These are phyloP conservation scores for Troides oblongomaculatus DNA, from an alignment of 2,888 invertebrate genomes.

Conservation along the genomic window DNA sequence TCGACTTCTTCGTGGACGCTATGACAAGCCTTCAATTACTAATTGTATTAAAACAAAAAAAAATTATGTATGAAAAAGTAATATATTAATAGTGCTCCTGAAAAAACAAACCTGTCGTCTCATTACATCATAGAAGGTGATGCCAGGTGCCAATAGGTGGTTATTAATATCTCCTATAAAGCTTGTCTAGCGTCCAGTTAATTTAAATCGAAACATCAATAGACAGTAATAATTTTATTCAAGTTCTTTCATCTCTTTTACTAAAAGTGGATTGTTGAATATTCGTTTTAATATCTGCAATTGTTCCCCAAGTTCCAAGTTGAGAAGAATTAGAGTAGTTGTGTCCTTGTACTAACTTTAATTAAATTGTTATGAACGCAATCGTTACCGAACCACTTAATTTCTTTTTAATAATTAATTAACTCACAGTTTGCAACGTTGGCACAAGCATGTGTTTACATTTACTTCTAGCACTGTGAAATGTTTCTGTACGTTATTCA, in stretches of 20 bases:
- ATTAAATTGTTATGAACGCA: conserved; percentile 25
- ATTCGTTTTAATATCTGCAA: conserved; percentile 18
- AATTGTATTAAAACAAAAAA: background rate
- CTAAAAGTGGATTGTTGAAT: conserved; percentile 22
- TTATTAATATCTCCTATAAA: background rate
- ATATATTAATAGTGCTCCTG: too few species aligned
- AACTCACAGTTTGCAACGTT: conserved; percentile 70
- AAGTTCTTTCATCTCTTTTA: conserved; percentile 7
- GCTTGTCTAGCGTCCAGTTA: conserved; percentile 23
- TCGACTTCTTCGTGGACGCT: background rate
- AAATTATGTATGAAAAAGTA: background rate
- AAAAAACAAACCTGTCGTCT: too few species aligned
- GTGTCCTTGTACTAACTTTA: conserved; percentile 22
- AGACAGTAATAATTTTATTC: conserved; percentile 10
- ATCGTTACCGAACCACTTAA: conserved; percentile 33
- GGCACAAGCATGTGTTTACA: conserved; percentile 71
- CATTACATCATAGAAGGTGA: too few species aligned
- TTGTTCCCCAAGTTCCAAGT: conserved; percentile 20
- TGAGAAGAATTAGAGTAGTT: conserved; percentile 27
- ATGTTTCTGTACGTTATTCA: conserved; percentile 8
- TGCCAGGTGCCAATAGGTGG: too few species aligned
- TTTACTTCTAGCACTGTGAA: conserved; percentile 55
- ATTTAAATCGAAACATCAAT: background rate
- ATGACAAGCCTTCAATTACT: conserved; percentile 15
- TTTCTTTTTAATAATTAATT: conserved; percentile 56